Conservation (phyloP, 2,888 invertebrate species). For the Sphaerophoria taeniata region DNA sequence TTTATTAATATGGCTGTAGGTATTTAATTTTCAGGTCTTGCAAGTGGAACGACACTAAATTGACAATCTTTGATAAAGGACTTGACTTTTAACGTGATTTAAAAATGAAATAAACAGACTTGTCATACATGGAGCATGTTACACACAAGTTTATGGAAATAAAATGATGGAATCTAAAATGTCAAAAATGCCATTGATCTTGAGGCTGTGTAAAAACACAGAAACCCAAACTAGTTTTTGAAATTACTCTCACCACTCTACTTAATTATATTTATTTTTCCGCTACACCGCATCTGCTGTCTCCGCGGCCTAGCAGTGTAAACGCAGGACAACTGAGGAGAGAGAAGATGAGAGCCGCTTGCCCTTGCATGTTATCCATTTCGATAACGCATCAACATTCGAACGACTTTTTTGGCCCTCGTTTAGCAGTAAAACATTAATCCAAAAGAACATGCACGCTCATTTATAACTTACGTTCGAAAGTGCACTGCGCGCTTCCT, state of each 20-base stretch:
- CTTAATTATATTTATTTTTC: constrained; percentile 4
- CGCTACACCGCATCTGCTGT: too few species aligned
- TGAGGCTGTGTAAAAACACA: constrained; percentile 68
- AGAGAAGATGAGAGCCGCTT: constrained; percentile 20
- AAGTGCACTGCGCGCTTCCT: constrained; percentile 55
- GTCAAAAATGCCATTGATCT: constrained; percentile 78
- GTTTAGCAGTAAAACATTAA: constrained; percentile 76
- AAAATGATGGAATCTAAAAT: constrained; percentile 78
- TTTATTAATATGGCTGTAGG: too few species aligned
- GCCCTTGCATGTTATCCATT: constrained; percentile 62
- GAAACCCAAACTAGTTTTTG: constrained; percentile 30
- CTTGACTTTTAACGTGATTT: too few species aligned
- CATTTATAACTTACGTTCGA: constrained; percentile 74
- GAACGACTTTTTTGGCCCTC: constrained; percentile 76
- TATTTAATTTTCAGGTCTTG: too few species aligned
- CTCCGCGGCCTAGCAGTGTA: too few species aligned
- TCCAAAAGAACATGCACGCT: constrained; percentile 76
- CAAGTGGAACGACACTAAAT: too few species aligned
- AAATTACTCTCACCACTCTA: constrained; percentile 66
- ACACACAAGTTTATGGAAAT: constrained; percentile 9
- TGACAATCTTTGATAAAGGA: too few species aligned
- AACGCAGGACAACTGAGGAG: neutral
- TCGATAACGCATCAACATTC: constrained; percentile 74
- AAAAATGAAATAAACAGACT: too few species aligned
- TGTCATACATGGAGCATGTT: too few species aligned